Evolutionary conservation across 2,113 vertebrate genomes (phyloP), one percentile per base, ranked within the genome.

Genomic region (Corvus hawaiiensis): DNA sequence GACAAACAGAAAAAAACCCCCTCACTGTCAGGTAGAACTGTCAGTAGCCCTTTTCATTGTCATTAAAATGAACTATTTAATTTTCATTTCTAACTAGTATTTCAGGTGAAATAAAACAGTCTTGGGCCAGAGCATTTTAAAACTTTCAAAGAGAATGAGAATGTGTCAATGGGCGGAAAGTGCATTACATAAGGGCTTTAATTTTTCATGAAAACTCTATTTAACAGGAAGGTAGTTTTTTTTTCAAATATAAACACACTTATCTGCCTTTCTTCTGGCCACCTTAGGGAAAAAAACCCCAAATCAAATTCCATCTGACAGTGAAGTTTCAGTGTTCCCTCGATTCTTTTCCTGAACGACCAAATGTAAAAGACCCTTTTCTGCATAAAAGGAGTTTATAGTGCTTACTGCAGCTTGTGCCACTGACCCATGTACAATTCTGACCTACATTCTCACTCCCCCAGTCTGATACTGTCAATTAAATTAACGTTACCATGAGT

Each of bases 1-100:
- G 9, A 32, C 1, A 1, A 66, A 30, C 41, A 16, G 19, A 26
- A 67, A 41, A 20, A 61, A 17, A 16, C 2, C 1, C 0, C 6
- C 27, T n/a, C 32, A 14, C 16, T 35, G 5, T 49, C 30, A 63
- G 37, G 26, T 49, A 39, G 22, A 84, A 8, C 7, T 58, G 15
- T 26, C 71, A 68, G 9, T 66, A 41, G 11, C 62, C 11, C 16
- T 62, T 91, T 71, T 22, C 48, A 30, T 41, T 68, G 7, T 35
- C 16, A 79, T 69, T 73, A 48, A 82, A 87, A 67, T 18, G 8
- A 85, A 58, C 24, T 27, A 67, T 19, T 76, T 71, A 0, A 62
- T 83, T 94, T 90, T n/a, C 6, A 75, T 80, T 77, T 69, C 26
- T 66, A 75, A 55, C 6, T 39, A 84, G 44, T 62, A 87, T 79